Evolutionary conservation across 1,140 invertebrate species (phyloP).

Genomic region (Drosophila subobscura): DNA sequence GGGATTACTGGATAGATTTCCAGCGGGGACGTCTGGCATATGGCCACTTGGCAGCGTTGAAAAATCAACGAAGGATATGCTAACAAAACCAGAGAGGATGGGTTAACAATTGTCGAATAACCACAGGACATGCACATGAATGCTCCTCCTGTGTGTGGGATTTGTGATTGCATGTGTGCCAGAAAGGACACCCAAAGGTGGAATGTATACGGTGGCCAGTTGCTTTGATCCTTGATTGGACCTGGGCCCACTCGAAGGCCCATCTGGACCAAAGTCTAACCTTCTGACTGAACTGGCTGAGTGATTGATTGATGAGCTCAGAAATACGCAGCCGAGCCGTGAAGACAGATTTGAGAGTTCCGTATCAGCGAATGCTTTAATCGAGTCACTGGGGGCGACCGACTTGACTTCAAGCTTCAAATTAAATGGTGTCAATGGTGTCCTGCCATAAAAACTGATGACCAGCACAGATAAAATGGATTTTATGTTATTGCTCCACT

Average conservation of each 20-base stretch:
- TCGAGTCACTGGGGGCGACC: constrained; percentile 42
- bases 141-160: constrained; percentile 57
- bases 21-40: constrained; percentile 59
- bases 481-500: constrained; percentile 75
- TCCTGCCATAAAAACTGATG: constrained; percentile 69
- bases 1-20: constrained; percentile 29
- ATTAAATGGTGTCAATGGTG: constrained; percentile 69
- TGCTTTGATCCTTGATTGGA: constrained; percentile 77
- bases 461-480: constrained; percentile 70
- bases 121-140: constrained; percentile 79
- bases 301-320: constrained; percentile 67
- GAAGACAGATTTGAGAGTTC: constrained; percentile 54
- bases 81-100: constrained; percentile 46
- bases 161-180: constrained; percentile 56
- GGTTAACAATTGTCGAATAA: constrained; percentile 69
- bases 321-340: constrained; percentile 1
- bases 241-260: constrained; percentile 40
- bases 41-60: constrained; percentile 56
- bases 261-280: constrained; percentile 27
- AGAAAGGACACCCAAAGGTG: constrained; percentile 40
- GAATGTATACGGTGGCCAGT: constrained; percentile 28
- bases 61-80: constrained; percentile 62
- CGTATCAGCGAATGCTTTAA: constrained; percentile 71
- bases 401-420: constrained; percentile 15
- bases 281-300: constrained; percentile 1